phyloP scores from a whole-genome alignment of 1,140 invertebrate species.

The Cydia fagiglandana region DNA sequence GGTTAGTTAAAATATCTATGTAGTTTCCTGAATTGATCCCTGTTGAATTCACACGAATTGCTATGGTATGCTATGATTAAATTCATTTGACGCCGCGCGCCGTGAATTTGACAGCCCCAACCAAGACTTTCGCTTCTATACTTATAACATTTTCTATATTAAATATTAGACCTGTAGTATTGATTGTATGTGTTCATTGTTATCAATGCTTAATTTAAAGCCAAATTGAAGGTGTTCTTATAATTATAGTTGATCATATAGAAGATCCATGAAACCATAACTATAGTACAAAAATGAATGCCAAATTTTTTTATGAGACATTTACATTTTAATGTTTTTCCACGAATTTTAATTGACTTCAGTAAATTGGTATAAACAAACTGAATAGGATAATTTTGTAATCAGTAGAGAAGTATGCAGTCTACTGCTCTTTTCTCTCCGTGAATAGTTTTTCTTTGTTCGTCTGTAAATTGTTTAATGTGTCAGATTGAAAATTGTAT shows the following conservation, averaged over 20 bases:
- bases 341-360: constrained; percentile 35
- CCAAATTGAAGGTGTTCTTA: constrained; percentile 55
- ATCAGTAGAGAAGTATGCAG: neutral
- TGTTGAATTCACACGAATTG: too few species aligned
- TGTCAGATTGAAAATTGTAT: neutral
- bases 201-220: constrained; percentile 31
- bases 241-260: constrained; percentile 34
- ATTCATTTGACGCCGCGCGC: too few species aligned
- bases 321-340: constrained; percentile 36
- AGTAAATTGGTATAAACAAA: neutral
- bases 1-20: too few species aligned
- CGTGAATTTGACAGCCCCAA: neutral
- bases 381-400: neutral
- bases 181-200: constrained; percentile 26
- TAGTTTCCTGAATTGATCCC: neutral
- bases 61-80: too few species aligned
- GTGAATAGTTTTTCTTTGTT: too few species aligned
- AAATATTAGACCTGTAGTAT: neutral
- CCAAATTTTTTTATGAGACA: constrained; percentile 57
- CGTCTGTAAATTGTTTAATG: too few species aligned
- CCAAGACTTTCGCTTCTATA: neutral
- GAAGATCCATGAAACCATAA: constrained; percentile 27
- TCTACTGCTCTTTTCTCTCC: too few species aligned
- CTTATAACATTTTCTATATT: neutral
- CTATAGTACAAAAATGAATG: constrained; percentile 64